A percentile compares a stretch with the other conserved stretches of the same genome.
These are phyloP conservation scores for Vanessa cardui DNA, from an alignment of 2,888 invertebrate genomes.

Conservation along the genomic window DNA sequence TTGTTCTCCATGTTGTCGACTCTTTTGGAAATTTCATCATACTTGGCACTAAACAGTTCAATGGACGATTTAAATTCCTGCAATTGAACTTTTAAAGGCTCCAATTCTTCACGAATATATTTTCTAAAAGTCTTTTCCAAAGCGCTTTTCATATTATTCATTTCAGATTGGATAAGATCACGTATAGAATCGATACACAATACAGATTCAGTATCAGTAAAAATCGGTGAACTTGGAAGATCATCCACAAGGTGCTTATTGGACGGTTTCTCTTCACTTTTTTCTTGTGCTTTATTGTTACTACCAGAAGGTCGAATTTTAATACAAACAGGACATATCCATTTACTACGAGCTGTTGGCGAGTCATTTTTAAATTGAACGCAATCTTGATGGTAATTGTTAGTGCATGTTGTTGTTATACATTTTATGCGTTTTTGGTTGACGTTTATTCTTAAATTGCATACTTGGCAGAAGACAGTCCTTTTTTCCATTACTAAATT, in stretches of 20 bases:
- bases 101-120: slow-evolving; percentile 4
- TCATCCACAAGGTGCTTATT: background rate
- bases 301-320: background rate
- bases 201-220: background rate
- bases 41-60: slow-evolving; percentile 5
- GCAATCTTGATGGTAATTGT: slow-evolving; percentile 8
- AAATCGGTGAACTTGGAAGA: background rate
- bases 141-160: background rate
- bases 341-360: slow-evolving; percentile 1
- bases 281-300: background rate
- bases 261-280: background rate
- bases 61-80: slow-evolving; percentile 1
- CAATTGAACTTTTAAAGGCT: slow-evolving; percentile 6
- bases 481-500: background rate
- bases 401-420: background rate
- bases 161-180: background rate
- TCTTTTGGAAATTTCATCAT: slow-evolving; percentile 8
- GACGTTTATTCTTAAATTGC: background rate
- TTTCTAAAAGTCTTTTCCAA: slow-evolving; percentile 1
- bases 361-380: background rate
- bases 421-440: slow-evolving; percentile 7
- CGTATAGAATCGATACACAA: slow-evolving; percentile 3
- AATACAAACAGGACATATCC: slow-evolving; percentile 4
- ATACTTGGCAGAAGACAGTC: slow-evolving; percentile 2
- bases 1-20: background rate